Evolutionary conservation across 2,797 vertebrate species (phyloP).

Genomic region (Aulostomus chinensis): DNA sequence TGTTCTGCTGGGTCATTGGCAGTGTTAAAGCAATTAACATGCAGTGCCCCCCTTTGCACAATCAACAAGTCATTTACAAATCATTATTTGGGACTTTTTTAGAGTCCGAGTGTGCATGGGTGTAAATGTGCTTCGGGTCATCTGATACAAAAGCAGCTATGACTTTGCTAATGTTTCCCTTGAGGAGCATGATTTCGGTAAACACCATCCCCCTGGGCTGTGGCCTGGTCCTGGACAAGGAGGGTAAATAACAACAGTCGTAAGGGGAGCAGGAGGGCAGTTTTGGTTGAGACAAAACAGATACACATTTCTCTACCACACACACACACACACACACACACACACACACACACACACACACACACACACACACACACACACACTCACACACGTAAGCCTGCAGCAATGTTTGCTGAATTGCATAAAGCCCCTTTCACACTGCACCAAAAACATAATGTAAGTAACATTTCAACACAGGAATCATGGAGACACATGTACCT

Average conservation of each 20-base stretch:
- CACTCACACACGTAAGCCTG: no score
- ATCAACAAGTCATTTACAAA: constrained; percentile 77
- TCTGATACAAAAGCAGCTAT: constrained; percentile 69
- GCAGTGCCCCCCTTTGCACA: constrained; percentile 44
- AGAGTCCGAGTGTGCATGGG: constrained; percentile 31
- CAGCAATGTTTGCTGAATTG: no score
- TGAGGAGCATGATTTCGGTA: constrained; percentile 64
- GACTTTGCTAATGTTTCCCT: constrained; percentile 73
- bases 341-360: background rate
- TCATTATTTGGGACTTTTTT: constrained; percentile 62
- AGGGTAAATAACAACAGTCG: constrained; percentile 49
- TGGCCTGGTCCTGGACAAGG: constrained; percentile 51
- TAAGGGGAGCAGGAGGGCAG: constrained; percentile 25
- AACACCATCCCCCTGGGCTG: constrained; percentile 57
- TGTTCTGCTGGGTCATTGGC: constrained; percentile 66
- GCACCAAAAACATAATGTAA: background rate
- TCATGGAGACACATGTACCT: no score
- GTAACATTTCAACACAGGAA: no score
- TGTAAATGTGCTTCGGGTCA: constrained; percentile 68
- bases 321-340: constrained; percentile 7
- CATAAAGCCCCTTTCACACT: no score
- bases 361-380: constrained; percentile 3
- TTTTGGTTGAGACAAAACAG: constrained; percentile 56
- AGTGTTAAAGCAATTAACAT: constrained; percentile 71
- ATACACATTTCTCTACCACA: constrained; percentile 14